Evolutionary conservation across 1,140 invertebrate genomes (phyloP), one percentile per base, ranked within the genome.

Genomic region (Hermetia illucens): DNA sequence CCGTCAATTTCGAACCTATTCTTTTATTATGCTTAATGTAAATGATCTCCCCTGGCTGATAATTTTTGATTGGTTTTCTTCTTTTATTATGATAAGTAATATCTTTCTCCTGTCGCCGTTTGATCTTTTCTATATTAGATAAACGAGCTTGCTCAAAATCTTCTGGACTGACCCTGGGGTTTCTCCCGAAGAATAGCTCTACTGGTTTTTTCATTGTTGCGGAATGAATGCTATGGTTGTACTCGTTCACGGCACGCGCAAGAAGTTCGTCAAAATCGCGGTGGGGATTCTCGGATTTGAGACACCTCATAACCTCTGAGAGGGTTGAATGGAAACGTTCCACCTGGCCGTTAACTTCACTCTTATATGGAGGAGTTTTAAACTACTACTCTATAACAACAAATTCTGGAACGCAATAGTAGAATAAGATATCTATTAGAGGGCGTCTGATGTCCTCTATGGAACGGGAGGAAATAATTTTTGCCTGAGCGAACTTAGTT

Each of bases 311-410:
- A n/a, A 40, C 35, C 20, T 40, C 39, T 12, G 32, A 25, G 6
- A 40, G 32, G 6, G 36, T 42, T 4, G 36, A 42, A 38, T 42
- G 36, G 18, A 38, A 42, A 13, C 36, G 20, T 29, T 42, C 36
- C 16, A 42, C 21, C 31, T 42, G 35, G 25, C 35, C 35, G 30
- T 42, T 38, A 15, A 22, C 25, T 27, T 4, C 9, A 34, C 36
- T 42, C 16, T 2, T 16, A 19, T 41, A 41, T 12, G 34, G 34
- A 21, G 27, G 35, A 10, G 40, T 27, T 10, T 21, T 41, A 36
- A 21, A 41, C 27, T 43, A 38, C 20, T 43, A 40, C 24, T 43
- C 38, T 10, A 40, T 25, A n/a, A 43, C 30, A 13, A 43, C 21
- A 21, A 20, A 18, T 21, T 33, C 37, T 17, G 38, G 38, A 2